A percentile compares a stretch with the other conserved stretches of the same genome.
These are phyloP conservation scores for Chionoecetes opilio DNA, from an alignment of 1,140 invertebrate genomes.

Conservation along the genomic window DNA sequence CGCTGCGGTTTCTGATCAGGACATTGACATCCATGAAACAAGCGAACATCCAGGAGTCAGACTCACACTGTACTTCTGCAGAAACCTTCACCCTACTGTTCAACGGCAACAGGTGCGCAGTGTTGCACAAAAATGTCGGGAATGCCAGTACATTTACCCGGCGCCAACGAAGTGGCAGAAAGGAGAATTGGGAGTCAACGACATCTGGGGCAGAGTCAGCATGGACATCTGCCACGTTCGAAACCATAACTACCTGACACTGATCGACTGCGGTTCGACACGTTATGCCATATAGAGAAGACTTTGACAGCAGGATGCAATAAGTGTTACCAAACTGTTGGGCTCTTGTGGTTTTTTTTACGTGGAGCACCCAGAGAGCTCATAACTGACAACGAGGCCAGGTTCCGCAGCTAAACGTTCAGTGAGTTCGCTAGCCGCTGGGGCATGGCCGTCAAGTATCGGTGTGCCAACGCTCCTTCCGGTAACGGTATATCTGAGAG, in stretches of 20 bases:
- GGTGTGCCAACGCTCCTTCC: neutral
- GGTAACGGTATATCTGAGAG: too few species aligned
- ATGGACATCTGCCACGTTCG: neutral
- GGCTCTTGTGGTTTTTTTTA: neutral
- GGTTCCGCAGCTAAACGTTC: slow-evolving; percentile 1
- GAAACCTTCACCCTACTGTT: neutral
- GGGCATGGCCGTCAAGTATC: slow-evolving; percentile 46
- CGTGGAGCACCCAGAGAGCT: slow-evolving; percentile 36
- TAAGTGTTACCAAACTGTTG: neutral
- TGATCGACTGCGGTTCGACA: neutral
- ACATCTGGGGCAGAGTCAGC: slow-evolving; percentile 36
- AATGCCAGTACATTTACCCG: slow-evolving; percentile 37
- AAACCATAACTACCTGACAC: neutral
- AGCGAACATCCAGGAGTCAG: slow-evolving; percentile 28
- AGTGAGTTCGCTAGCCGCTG: neutral
- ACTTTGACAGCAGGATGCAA: neutral
- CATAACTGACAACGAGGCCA: slow-evolving; percentile 40
- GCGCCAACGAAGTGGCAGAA: slow-evolving; percentile 16
- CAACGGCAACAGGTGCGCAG: neutral
- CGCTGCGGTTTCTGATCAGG: neutral
- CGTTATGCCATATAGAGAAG: neutral
- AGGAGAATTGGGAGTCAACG: neutral
- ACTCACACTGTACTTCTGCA: slow-evolving; percentile 40
- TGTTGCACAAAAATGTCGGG: neutral
- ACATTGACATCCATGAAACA: neutral